A percentile compares a stretch with the other conserved stretches of the same genome.
phyloP scores from a whole-genome alignment of 1,140 invertebrate genomes.

The Eufriesea mexicana region DNA sequence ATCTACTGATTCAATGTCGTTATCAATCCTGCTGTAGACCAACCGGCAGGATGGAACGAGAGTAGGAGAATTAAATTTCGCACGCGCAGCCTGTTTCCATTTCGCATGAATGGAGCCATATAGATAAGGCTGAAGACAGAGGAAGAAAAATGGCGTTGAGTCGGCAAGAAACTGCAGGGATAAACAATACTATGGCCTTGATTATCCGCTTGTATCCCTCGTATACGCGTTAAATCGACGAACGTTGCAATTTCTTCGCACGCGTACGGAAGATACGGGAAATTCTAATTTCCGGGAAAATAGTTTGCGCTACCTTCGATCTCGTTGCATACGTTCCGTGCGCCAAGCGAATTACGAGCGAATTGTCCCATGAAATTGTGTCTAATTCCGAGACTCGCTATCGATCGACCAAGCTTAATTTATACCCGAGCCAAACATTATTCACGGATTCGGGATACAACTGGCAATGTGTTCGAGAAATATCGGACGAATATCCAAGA shows the following conservation, averaged over 20 bases:
- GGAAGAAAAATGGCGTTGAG: constrained; percentile 49
- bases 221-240: not conserved
- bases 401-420: too few species aligned
- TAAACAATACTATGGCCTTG: constrained; percentile 8
- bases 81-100: constrained; percentile 36
- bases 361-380: too few species aligned
- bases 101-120: constrained; percentile 22
- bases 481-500: too few species aligned
- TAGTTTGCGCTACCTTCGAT: too few species aligned
- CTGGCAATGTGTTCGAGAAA: too few species aligned
- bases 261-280: not conserved
- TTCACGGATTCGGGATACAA: too few species aligned
- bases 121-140: constrained; percentile 33
- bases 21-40: constrained; percentile 53
- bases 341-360: too few species aligned
- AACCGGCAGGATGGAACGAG: not conserved
- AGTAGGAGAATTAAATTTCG: constrained; percentile 59
- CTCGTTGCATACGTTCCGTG: too few species aligned
- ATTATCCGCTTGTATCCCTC: not conserved
- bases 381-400: too few species aligned
- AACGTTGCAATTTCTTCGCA: not conserved
- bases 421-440: too few species aligned
- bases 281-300: not conserved
- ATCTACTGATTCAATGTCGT: constrained; percentile 53
- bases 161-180: not conserved